phyloP scores from a whole-genome alignment of 2,888 invertebrate genomes.

The Hyalella azteca region DNA sequence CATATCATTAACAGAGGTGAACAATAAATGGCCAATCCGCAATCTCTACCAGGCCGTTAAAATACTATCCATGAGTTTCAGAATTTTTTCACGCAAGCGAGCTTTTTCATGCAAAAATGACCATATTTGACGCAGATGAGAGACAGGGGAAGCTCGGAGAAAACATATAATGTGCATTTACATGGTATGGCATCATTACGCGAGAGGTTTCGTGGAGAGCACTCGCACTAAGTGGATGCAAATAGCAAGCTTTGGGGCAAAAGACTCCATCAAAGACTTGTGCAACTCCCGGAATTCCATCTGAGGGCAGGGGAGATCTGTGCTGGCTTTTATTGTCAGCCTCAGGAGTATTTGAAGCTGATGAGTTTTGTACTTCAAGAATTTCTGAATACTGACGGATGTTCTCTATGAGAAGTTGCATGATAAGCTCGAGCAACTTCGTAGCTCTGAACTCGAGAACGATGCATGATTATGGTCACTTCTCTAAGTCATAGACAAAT shows the following conservation, averaged over 20 bases:
- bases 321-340: not conserved
- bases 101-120: no score
- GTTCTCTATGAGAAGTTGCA: no score
- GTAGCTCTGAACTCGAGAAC: no score
- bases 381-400: not conserved
- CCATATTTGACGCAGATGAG: not conserved
- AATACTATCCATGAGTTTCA: no score
- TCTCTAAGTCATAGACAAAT: no score
- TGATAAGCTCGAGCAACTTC: no score
- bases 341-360: not conserved
- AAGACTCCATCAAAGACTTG: not conserved
- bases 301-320: not conserved
- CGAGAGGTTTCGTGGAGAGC: not conserved
- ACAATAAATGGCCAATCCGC: no score
- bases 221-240: constrained; percentile 1
- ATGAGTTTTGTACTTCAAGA: no score
- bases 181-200: not conserved
- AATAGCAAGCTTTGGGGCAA: not conserved
- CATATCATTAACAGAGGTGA: no score
- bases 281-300: not conserved
- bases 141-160: not conserved
- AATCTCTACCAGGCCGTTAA: no score
- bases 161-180: constrained; percentile 8
- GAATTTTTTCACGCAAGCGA: no score
- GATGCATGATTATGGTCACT: no score